phyloP scores from a whole-genome alignment of 2,797 vertebrate species.

The Glossophaga mutica region DNA sequence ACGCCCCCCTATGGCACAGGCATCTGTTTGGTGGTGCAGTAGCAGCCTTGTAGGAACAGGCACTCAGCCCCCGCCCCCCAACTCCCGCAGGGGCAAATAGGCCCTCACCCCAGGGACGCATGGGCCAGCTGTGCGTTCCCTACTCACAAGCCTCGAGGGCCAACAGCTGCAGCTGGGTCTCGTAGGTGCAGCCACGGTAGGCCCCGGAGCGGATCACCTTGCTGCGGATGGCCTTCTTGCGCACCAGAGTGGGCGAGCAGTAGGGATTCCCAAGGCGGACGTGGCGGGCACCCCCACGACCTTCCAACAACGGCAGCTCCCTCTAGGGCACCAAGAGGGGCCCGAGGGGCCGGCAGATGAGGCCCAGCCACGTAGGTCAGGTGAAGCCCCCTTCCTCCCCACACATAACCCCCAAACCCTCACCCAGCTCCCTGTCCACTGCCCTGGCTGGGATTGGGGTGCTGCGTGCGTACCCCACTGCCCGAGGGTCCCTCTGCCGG shows the following conservation, averaged over 20 bases:
- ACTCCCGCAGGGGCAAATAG: not conserved
- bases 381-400: too few relatives aligned
- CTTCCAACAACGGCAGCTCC: slow-evolving; percentile 62
- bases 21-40: not conserved
- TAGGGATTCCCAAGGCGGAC: slow-evolving; percentile 81
- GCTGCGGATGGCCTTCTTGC: slow-evolving; percentile 94
- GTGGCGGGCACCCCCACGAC: slow-evolving; percentile 43
- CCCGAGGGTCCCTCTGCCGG: slow-evolving; percentile 78
- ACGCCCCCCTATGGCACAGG: not conserved
- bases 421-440: not conserved
- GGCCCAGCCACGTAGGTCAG: not conserved
- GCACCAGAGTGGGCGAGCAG: slow-evolving; percentile 90
- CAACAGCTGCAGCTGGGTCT: slow-evolving; percentile 85
- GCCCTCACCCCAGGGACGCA: not conserved
- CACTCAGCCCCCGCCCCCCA: fast-evolving
- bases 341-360: not conserved
- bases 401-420: not conserved
- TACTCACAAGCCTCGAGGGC: slow-evolving; percentile 84
- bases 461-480: slow-evolving; percentile 81
- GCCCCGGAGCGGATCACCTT: slow-evolving; percentile 94
- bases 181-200: slow-evolving; percentile 92
- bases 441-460: not conserved
- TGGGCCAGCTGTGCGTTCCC: fast-evolving
- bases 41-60: not conserved
- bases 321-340: slow-evolving; percentile 65